A percentile compares a stretch with the other conserved stretches of the same genome.
Evolutionary conservation across 2,888 invertebrate genomes (phyloP).

Genomic region (Apomyelois bistriatella): DNA sequence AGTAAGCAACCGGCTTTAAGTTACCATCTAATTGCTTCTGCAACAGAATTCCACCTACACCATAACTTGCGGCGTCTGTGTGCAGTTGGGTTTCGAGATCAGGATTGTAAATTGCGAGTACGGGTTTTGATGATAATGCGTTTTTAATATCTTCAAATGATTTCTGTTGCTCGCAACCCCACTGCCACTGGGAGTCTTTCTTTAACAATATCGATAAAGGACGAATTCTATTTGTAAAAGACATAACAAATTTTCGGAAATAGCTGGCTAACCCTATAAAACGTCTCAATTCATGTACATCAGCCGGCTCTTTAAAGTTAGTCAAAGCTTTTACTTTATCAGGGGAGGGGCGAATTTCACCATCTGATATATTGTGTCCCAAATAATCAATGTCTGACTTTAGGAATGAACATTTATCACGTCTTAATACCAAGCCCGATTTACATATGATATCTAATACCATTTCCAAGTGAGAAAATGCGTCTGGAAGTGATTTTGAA

Average conservation of each 20-base stretch:
- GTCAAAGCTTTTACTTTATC: neutral
- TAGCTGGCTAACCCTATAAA: neutral
- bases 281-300: neutral
- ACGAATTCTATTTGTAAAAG: neutral
- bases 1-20: constrained; percentile 28
- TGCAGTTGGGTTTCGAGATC: constrained; percentile 27
- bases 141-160: constrained; percentile 25
- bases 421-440: neutral
- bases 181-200: constrained; percentile 13
- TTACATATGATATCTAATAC: constrained; percentile 7
- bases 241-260: neutral
- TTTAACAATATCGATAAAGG: neutral
- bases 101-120: constrained; percentile 28
- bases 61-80: constrained; percentile 33
- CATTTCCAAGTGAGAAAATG: constrained; percentile 3
- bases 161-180: constrained; percentile 21
- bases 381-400: constrained; percentile 12
- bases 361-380: neutral
- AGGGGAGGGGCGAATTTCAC: neutral
- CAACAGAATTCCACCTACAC: constrained; percentile 30
- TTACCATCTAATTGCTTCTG: constrained; percentile 19
- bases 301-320: neutral
- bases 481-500: neutral
- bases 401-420: constrained; percentile 17
- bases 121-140: constrained; percentile 20